Evolutionary conservation across 2,113 vertebrate genomes (phyloP).

Genomic region (Peromyscus maniculatus): DNA sequence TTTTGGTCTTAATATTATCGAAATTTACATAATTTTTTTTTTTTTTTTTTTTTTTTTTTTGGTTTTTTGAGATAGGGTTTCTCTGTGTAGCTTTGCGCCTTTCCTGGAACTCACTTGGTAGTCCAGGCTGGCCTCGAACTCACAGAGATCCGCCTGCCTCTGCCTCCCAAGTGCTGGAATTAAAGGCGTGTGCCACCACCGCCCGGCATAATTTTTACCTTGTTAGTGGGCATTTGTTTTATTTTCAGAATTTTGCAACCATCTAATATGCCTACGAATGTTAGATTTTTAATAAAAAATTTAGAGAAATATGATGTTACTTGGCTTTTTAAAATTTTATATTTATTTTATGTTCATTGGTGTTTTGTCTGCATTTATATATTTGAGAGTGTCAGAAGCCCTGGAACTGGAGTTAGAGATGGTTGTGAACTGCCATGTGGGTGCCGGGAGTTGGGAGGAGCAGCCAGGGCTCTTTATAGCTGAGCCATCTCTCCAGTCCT

Average conservation of each 20-base stretch:
- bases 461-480: background rate
- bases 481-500: background rate
- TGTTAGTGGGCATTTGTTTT: constrained; percentile 21
- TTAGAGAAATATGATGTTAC: background rate
- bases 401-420: background rate
- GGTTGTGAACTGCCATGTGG: background rate
- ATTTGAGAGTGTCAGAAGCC: background rate
- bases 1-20: background rate
- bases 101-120: no score
- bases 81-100: no score
- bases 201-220: background rate
- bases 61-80: no score
- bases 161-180: no score
- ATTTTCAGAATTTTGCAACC: constrained; percentile 22
- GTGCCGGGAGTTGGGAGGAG: background rate
- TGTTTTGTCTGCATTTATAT: background rate
- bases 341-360: background rate
- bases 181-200: no score
- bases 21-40: background rate
- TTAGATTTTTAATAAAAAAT: background rate
- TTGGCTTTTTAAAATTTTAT: background rate
- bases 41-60: constrained; percentile 5
- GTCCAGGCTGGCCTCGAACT: no score
- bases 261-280: background rate
- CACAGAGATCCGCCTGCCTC: no score